Evolutionary conservation across 2,888 invertebrate species (phyloP).

Genomic region (Oscheius sp.): DNA sequence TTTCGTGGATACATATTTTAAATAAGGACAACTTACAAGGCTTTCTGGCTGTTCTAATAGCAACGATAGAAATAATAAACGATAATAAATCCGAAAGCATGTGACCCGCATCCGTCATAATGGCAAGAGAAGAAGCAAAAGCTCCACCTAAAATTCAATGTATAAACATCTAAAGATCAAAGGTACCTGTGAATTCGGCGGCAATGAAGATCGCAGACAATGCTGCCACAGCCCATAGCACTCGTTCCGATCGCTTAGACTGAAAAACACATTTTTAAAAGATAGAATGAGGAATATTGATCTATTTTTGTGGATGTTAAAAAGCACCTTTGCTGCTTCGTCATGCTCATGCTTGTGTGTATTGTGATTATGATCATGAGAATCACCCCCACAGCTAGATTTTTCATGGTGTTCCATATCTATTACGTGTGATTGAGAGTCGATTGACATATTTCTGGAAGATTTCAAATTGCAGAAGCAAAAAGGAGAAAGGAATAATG

Average conservation of each 20-base stretch:
- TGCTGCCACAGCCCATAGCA: constrained; percentile 55
- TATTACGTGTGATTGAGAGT: constrained; percentile 26
- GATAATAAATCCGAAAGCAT: constrained; percentile 94
- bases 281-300: neutral
- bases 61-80: constrained; percentile 94
- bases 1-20: too few relatives aligned
- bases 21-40: constrained; percentile 72
- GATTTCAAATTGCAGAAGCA: constrained; percentile 3
- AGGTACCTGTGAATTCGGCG: constrained; percentile 42
- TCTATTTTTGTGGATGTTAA: neutral
- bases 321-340: constrained; percentile 22
- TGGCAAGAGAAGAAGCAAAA: constrained; percentile 80
- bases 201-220: constrained; percentile 59
- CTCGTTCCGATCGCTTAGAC: constrained; percentile 56
- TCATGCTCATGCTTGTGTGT: constrained; percentile 19
- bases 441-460: constrained; percentile 11
- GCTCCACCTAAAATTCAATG: constrained; percentile 40
- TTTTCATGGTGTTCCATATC: constrained; percentile 27
- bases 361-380: constrained; percentile 32
- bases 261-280: constrained; percentile 41
- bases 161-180: neutral
- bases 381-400: constrained; percentile 22
- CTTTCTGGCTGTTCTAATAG: constrained; percentile 84
- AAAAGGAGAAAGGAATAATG: neutral
- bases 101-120: constrained; percentile 90